phyloP scores from a whole-genome alignment of 2,113 vertebrate species.

The Spea bombifrons region DNA sequence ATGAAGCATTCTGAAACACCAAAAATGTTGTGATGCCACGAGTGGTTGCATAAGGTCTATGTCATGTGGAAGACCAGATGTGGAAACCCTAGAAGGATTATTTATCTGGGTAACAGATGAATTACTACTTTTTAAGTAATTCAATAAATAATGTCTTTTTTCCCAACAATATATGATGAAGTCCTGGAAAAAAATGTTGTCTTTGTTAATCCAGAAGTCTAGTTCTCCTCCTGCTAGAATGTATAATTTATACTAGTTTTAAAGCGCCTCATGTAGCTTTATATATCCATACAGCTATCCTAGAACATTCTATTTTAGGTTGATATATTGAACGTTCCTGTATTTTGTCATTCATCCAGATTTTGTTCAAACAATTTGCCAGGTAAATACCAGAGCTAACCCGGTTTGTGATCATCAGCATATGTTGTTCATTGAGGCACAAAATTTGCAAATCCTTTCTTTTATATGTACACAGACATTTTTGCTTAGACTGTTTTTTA shows the following conservation, averaged over 20 bases:
- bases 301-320: background rate
- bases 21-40: no score
- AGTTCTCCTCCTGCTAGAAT: background rate
- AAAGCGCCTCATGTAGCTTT: background rate
- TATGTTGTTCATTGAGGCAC: constrained; percentile 52
- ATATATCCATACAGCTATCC: background rate
- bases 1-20: no score
- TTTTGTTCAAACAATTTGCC: constrained; percentile 41
- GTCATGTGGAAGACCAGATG: no score
- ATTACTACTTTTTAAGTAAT: no score
- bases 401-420: constrained; percentile 50
- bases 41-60: no score
- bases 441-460: constrained; percentile 52
- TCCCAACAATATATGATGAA: no score
- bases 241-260: background rate
- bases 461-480: constrained; percentile 52
- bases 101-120: no score
- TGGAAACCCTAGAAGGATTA: no score
- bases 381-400: constrained; percentile 39
- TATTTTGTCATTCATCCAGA: constrained; percentile 35
- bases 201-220: no score
- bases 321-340: constrained; percentile 34
- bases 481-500: constrained; percentile 23
- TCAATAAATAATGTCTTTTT: no score
- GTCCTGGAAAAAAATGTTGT: no score